A percentile compares a stretch with the other conserved stretches of the same genome.
Evolutionary conservation across 2,113 vertebrate species (phyloP).

Genomic region (Pygoscelis adeliae): DNA sequence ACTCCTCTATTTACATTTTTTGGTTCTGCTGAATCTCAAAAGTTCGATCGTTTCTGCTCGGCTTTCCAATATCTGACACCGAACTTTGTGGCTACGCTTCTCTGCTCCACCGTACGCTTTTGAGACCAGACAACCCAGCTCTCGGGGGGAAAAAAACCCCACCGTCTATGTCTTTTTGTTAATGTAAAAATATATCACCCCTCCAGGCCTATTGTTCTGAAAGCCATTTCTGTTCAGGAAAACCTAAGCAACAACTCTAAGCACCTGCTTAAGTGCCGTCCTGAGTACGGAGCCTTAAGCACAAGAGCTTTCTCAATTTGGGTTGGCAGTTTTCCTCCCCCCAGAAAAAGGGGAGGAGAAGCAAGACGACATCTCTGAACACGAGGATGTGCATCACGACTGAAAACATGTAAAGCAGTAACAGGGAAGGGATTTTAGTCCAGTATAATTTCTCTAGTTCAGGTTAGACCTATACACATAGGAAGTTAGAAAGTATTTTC

Average conservation of each 20-base stretch:
- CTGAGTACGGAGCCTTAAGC: neutral
- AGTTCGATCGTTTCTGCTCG: neutral
- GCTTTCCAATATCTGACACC: neutral
- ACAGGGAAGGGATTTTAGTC: neutral
- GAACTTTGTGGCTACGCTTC: neutral
- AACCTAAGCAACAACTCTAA: neutral
- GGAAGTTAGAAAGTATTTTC: neutral
- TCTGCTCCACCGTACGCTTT: accelerated
- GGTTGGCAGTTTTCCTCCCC: neutral
- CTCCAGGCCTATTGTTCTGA: neutral
- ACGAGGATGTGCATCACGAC: neutral
- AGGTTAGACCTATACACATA: neutral
- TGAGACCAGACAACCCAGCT: neutral
- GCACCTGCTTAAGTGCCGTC: neutral
- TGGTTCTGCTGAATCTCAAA: neutral
- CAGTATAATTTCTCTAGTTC: neutral
- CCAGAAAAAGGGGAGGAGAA: neutral
- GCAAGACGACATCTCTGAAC: neutral
- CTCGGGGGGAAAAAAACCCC: neutral
- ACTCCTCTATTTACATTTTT: neutral
- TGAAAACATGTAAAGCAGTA: neutral
- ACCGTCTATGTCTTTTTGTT: neutral
- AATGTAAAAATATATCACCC: neutral
- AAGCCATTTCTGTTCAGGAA: neutral
- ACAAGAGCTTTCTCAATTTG: neutral